phyloP scores from a whole-genome alignment of 2,888 invertebrate species.

The Scaptomyza reducta region DNA sequence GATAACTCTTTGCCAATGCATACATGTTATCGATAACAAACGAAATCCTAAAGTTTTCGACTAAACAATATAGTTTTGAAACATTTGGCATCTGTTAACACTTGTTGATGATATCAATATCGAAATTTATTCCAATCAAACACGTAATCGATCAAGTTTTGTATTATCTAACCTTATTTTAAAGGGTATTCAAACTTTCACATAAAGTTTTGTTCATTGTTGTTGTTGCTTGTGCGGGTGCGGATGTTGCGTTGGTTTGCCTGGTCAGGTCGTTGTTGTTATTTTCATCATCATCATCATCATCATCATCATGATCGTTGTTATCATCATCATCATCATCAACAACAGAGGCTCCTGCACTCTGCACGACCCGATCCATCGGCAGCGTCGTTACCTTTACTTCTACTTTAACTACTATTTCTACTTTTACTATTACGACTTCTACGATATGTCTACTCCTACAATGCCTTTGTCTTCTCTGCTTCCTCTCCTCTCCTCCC shows the following conservation, averaged over 20 bases:
- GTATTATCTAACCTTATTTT: no score
- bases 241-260: constrained; percentile 3
- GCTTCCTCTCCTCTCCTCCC: not conserved
- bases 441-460: not conserved
- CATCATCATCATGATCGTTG: not conserved
- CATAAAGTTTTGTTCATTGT: not conserved
- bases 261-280: constrained; percentile 36
- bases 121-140: no score
- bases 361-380: constrained; percentile 30
- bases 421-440: constrained; percentile 1
- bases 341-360: constrained; percentile 28
- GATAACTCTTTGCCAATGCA: no score
- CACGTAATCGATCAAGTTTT: no score
- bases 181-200: constrained; percentile 32
- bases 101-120: no score
- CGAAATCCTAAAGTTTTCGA: no score
- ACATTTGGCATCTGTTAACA: no score
- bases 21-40: no score
- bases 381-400: not conserved
- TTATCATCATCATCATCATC: not conserved
- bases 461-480: no score
- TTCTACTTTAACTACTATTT: not conserved
- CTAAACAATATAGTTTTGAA: no score
- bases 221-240: constrained; percentile 6
- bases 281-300: constrained; percentile 3